A percentile compares a stretch with the other conserved stretches of the same genome.
phyloP scores from a whole-genome alignment of 2,113 vertebrate genomes.

The Cheilinus undulatus region DNA sequence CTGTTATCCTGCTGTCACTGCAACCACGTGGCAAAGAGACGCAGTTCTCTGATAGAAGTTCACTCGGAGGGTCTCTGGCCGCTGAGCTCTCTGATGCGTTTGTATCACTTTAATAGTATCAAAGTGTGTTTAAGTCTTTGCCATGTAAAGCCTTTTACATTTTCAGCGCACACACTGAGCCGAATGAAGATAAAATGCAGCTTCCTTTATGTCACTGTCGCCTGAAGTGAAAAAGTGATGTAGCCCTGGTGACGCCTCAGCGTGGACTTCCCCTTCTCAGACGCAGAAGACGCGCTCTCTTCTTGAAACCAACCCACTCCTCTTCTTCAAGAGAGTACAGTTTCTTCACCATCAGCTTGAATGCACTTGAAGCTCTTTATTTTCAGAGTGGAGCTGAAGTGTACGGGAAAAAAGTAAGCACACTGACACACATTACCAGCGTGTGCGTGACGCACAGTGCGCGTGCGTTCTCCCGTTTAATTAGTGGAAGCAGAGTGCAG shows the following conservation, averaged over 20 bases:
- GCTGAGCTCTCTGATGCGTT: background rate
- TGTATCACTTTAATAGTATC: too few species aligned
- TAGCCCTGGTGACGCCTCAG: background rate
- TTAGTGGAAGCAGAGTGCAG: background rate
- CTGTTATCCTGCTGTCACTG: background rate
- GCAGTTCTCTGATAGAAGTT: background rate
- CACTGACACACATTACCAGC: background rate
- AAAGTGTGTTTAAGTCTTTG: background rate
- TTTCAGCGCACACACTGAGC: background rate
- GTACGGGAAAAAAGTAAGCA: too few species aligned
- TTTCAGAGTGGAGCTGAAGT: background rate
- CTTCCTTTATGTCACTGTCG: background rate
- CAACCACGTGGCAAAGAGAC: slow-evolving; percentile 9
- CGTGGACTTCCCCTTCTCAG: background rate
- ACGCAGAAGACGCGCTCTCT: background rate
- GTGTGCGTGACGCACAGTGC: background rate
- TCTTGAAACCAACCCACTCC: background rate
- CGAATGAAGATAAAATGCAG: background rate
- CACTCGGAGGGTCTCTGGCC: background rate
- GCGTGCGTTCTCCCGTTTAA: background rate
- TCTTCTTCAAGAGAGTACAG: background rate
- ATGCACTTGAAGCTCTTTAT: background rate
- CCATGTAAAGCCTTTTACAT: background rate
- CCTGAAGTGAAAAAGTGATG: background rate
- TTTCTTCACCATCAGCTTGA: background rate